Percentiles rank a stretch among this genome's conserved stretches.
These are phyloP conservation scores for Synchiropus splendidus DNA, from an alignment of 2,113 vertebrate species.

Conservation along the genomic window DNA sequence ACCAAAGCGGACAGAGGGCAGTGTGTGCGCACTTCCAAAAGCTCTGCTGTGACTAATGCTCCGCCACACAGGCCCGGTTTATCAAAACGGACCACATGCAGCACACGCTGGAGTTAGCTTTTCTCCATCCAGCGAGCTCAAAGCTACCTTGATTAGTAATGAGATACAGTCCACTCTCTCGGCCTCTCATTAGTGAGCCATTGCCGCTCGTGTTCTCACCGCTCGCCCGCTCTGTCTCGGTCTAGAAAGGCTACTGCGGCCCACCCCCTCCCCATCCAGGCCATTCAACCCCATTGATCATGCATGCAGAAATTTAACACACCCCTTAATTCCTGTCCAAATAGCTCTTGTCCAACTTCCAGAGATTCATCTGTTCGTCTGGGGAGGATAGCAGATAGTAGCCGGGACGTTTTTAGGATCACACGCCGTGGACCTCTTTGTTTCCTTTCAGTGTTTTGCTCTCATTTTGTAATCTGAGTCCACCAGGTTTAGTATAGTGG, in stretches of 20 bases:
- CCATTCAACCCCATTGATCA: conserved; percentile 69
- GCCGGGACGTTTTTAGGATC: not conserved
- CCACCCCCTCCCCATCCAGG: not conserved
- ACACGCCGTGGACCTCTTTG: not conserved
- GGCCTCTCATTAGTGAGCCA: conserved; percentile 53
- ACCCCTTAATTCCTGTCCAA: conserved; percentile 62
- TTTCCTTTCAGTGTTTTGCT: not conserved
- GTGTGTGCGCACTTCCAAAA: conserved; percentile 49
- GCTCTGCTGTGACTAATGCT: conserved; percentile 53
- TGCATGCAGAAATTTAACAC: conserved; percentile 72
- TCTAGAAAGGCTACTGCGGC: not conserved
- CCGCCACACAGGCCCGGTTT: conserved; percentile 45
- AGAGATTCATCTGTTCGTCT: conserved; percentile 38
- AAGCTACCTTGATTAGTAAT: conserved; percentile 56
- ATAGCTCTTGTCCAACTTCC: conserved; percentile 55
- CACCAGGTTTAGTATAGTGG: too few species aligned
- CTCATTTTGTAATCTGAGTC: too few species aligned
- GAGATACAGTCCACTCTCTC: conserved; percentile 51
- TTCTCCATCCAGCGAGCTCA: conserved; percentile 37
- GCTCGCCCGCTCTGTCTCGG: conserved; percentile 23
- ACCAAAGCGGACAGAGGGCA: conserved; percentile 50
- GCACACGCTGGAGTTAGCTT: conserved; percentile 34
- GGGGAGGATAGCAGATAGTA: conserved; percentile 13
- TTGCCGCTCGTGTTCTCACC: conserved; percentile 31
- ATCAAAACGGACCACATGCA: conserved; percentile 54